phyloP scores from a whole-genome alignment of 1,140 invertebrate genomes.

The Drosophila ogumai region DNA sequence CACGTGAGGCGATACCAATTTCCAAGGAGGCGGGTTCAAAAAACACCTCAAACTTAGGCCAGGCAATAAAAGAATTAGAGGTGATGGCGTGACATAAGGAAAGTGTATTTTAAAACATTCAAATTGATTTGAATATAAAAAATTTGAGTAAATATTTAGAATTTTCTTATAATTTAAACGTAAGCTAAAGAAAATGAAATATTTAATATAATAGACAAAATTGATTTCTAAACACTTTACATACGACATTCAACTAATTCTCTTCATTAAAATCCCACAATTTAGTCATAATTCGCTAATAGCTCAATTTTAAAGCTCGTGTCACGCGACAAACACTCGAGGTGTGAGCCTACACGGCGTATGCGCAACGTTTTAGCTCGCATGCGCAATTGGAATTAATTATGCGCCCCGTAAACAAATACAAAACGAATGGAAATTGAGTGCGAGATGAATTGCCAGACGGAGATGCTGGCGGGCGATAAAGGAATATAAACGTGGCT shows the following conservation, averaged over 20 bases:
- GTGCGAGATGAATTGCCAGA: constrained; percentile 76
- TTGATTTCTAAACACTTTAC: neutral
- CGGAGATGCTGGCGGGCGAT: constrained; percentile 67
- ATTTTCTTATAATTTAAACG: neutral
- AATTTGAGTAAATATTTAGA: neutral
- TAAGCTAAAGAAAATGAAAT: accelerated
- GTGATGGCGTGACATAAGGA: constrained; percentile 1
- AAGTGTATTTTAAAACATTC: neutral
- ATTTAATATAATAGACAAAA: too few relatives aligned
- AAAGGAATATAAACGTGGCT: constrained; percentile 64
- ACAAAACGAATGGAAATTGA: constrained; percentile 71
- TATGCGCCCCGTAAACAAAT: constrained; percentile 65
- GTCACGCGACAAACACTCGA: constrained; percentile 13
- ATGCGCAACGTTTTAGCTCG: constrained; percentile 59
- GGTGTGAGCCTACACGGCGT: constrained; percentile 40
- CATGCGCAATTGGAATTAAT: constrained; percentile 79
- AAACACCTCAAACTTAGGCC: constrained; percentile 48
- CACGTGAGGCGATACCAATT: constrained; percentile 47
- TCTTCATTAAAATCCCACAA: neutral
- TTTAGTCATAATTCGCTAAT: constrained; percentile 2
- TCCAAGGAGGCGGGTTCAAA: constrained; percentile 58
- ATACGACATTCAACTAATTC: neutral
- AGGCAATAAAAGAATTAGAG: constrained; percentile 9
- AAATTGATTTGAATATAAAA: neutral
- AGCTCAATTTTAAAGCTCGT: constrained; percentile 22